These are phyloP conservation scores for Corbicula japonica DNA, from an alignment of 2,888 invertebrate genomes.

Conservation along the genomic window DNA sequence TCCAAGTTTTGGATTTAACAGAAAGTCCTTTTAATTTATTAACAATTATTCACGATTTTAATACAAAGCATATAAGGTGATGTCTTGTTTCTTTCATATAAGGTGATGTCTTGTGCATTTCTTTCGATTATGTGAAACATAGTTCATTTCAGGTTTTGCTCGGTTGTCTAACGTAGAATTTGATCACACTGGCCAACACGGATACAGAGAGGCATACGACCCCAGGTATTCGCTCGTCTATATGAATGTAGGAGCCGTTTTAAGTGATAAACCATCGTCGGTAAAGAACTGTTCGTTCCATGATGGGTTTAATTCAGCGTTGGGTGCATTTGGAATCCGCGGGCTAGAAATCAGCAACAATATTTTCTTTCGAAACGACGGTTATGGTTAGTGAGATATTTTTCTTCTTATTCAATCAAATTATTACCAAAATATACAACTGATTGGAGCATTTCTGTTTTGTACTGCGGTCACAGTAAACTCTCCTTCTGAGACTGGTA, in stretches of 20 bases:
- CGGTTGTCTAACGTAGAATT: conserved; percentile 82
- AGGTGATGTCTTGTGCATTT: too few relatives aligned
- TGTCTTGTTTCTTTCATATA: too few relatives aligned
- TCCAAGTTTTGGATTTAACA: too few relatives aligned
- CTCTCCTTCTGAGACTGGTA: too few relatives aligned
- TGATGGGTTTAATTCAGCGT: conserved; percentile 80
- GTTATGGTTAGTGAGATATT: conserved; percentile 74
- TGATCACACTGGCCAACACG: conserved; percentile 81
- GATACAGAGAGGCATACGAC: conserved; percentile 76
- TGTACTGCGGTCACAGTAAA: too few relatives aligned
- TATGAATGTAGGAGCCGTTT: conserved; percentile 72
- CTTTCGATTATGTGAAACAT: too few relatives aligned
- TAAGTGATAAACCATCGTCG: conserved; percentile 74
- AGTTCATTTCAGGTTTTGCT: conserved; percentile 79
- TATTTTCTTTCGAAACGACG: conserved; percentile 79
- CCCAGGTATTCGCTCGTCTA: conserved; percentile 79
- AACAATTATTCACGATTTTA: too few relatives aligned
- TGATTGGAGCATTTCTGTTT: too few relatives aligned
- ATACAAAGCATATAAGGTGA: too few relatives aligned
- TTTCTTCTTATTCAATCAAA: too few relatives aligned
- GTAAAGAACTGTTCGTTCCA: conserved; percentile 80
- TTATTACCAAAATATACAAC: too few relatives aligned
- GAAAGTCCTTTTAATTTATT: too few relatives aligned
- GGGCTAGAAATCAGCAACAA: conserved; percentile 79
- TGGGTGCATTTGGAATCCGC: conserved; percentile 79